Evolutionary conservation across 92 coral and sea anemone species (phyloP), one percentile per base, ranked within the genome.

Genomic region (Zoanthus solanderi): DNA sequence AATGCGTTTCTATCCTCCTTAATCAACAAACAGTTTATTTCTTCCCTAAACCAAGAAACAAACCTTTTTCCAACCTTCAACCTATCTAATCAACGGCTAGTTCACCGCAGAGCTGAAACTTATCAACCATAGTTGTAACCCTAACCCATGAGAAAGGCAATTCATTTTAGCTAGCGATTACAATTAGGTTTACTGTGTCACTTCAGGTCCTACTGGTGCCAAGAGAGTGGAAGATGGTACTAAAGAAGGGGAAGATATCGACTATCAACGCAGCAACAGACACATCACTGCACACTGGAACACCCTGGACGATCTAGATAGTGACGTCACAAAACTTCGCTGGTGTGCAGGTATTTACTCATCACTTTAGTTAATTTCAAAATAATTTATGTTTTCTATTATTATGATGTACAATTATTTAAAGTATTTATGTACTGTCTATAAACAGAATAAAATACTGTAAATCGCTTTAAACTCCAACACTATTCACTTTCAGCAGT

Each of bases 281-380:
- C 90, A 76, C 44, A 88, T 97, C 67, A 67, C 84, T 29, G 99
- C 98, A 46, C 84, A 92, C 58, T 97, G 98, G 98, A 91, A 75
- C 44, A 79, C 78, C 2, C 91, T 95, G 46, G 97, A 94, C 57
- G 99, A 97, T 73, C 93, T 93, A 31, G 99, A 97, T 71, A 97
- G 99, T 87, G 98, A 95, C 94, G 89, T 97, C 87, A 61, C 88
- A 6, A 23, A 78, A 47, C 69, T 97, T 15, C 87, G 88, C 1
- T 97, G 98, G 98, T 97, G 99, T 88, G 94, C 94, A 14, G 98
- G 99, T 48, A 88, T 14, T 4, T 34, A 28, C n/a, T 48, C 34
- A 10, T 14, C 7, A 3, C 9, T 6, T 72, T 8, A 34, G 34
- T 73, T 6, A 73, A 28, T 14, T 5, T 14, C 14, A 42, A 7